These are phyloP conservation scores for Microtus pennsylvanicus DNA, from an alignment of 2,113 vertebrate genomes.

Conservation along the genomic window DNA sequence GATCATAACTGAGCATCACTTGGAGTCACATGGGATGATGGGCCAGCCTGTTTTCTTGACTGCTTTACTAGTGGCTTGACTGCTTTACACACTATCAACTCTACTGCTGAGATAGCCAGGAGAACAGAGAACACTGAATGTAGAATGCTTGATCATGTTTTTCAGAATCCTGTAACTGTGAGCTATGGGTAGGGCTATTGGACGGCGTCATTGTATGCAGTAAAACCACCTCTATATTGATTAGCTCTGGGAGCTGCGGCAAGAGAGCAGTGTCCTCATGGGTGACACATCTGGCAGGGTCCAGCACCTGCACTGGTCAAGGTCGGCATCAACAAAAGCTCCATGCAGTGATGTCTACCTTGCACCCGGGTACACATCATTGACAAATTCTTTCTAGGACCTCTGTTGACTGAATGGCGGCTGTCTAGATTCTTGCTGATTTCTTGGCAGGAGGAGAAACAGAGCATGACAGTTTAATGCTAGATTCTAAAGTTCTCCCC, in stretches of 20 bases:
- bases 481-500: neutral
- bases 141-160: neutral
- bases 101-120: neutral
- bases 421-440: neutral
- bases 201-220: too few relatives aligned
- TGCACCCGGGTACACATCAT: accelerated
- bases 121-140: neutral
- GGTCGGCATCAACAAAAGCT: too few relatives aligned
- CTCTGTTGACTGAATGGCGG: neutral
- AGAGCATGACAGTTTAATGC: neutral
- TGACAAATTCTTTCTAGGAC: neutral
- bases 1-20: neutral
- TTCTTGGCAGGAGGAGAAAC: neutral
- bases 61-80: neutral
- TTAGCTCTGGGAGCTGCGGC: accelerated
- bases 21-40: neutral
- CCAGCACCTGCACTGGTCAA: accelerated
- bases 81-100: neutral
- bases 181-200: neutral
- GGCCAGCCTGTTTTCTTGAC: accelerated
- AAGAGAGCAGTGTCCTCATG: neutral
- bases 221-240: too few relatives aligned
- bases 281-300: neutral
- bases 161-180: neutral
- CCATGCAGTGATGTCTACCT: neutral